A percentile compares a stretch with the other conserved stretches of the same genome.
These are phyloP conservation scores for Phanerotoma sp. DNA, from an alignment of 2,888 invertebrate genomes.

Conservation along the genomic window DNA sequence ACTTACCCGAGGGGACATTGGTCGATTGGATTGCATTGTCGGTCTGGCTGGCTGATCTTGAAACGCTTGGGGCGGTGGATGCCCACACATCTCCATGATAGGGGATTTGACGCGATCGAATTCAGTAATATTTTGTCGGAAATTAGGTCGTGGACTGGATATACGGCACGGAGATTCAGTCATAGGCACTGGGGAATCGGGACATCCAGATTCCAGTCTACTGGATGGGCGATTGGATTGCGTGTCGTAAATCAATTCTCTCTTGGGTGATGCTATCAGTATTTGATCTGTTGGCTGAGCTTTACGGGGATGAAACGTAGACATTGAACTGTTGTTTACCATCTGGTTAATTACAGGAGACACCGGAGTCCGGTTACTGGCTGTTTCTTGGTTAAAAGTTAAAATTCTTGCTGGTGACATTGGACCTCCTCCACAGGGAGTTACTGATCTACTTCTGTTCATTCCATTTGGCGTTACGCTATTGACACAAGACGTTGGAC, in stretches of 20 bases:
- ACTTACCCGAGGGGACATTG: constrained; percentile 27
- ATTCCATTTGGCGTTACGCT: constrained; percentile 3
- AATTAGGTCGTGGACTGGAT: constrained; percentile 21
- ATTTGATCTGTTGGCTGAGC: constrained; percentile 52
- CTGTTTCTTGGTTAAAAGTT: constrained; percentile 10
- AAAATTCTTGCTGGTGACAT: constrained; percentile 23
- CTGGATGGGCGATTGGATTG: constrained; percentile 31
- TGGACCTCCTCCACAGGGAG: constrained; percentile 5
- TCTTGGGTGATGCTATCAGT: constrained; percentile 51
- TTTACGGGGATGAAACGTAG: constrained; percentile 31
- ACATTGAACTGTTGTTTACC: constrained; percentile 17
- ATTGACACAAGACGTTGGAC: constrained; percentile 14
- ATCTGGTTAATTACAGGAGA: constrained; percentile 28
- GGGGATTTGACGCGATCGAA: constrained; percentile 28
- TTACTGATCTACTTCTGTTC: constrained; percentile 16
- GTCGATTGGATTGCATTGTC: constrained; percentile 17
- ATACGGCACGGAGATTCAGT: constrained; percentile 42
- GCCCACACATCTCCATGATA: constrained; percentile 2
- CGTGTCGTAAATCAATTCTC: constrained; percentile 43
- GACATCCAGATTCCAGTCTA: constrained; percentile 32
- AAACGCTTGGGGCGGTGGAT: constrained; percentile 14
- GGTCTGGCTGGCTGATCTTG: constrained; percentile 16
- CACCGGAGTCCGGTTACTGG: constrained; percentile 26
- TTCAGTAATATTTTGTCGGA: constrained; percentile 23
- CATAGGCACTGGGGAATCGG: constrained; percentile 47